Conservation (phyloP, 2,113 vertebrate genomes). For the Heptranchias perlo region DNA sequence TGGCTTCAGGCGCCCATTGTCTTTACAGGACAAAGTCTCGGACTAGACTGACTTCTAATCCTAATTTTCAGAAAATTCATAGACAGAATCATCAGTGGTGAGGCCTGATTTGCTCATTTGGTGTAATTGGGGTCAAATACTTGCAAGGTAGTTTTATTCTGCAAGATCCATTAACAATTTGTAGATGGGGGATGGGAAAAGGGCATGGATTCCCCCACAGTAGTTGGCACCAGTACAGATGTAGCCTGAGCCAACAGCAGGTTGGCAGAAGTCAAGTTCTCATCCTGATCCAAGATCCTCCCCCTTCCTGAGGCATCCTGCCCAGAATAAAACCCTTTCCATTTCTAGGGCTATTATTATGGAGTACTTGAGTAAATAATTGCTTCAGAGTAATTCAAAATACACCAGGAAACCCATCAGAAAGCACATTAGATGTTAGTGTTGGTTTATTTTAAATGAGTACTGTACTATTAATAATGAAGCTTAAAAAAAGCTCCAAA, state of each 20-base stretch:
- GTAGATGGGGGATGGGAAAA: background rate
- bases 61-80: too few relatives aligned
- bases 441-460: slow-evolving; percentile 8
- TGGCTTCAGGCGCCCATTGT: background rate
- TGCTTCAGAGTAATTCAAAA: background rate
- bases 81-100: background rate
- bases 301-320: background rate
- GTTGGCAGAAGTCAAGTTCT: background rate
- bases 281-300: background rate
- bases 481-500: background rate
- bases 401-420: background rate
- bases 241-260: background rate
- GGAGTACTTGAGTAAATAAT: background rate
- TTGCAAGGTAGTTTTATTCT: background rate
- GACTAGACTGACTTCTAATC: too few relatives aligned
- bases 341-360: background rate
- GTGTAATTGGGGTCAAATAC: background rate
- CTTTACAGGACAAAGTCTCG: too few relatives aligned
- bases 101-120: background rate
- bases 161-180: background rate
- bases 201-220: background rate
- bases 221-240: background rate
- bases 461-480: background rate
- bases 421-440: slow-evolving; percentile 11
- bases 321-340: background rate